Base-by-base conservation (phyloP, 2,113 vertebrate species). In the Nanorana parkeri region DNA sequence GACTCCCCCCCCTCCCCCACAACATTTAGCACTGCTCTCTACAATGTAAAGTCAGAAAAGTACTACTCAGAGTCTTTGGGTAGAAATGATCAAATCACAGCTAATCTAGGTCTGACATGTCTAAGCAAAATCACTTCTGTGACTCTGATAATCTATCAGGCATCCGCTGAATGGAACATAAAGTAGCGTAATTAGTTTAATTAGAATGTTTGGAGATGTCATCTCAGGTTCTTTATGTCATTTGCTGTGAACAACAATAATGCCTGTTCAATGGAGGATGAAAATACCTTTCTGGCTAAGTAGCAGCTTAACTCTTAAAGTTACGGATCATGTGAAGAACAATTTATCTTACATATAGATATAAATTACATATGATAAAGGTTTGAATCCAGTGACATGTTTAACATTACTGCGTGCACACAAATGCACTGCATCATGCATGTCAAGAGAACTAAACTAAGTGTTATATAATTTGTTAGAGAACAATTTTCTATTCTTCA, bases 101-200 rank as follows among this genome's bases (percentile, higher is more conserved):
- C 60, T 77, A 64, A 64, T 77, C 58, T 36, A 51, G 8, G 41
- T 32, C 58, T 63, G 67, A 71, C 55, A 80, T 32, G 67, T 61
- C 54, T 71, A 47, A 80, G 66, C 66, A 68, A 21, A 60, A 61
- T 80, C 24, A 52, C 68, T 47, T 72, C 58, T 55, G 41, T 47
- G 60, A 55, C 51, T 72, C 54, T 47, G 60, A 80, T 72, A 36
- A 80, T 72, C 55, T 72, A 73, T 61, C 66, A 61, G 63, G 32
- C 65, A 58, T 68, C 17, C 58, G 64, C 52, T 80, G 78, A 71
- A 80, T 72, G 47, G 68, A 55, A 81, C 79, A 32, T 81, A 65
- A 23, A 65, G 36, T 65, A 54, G 68, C 61, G 41, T 73, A 81
- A 81, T 73, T 81, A 81, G 78, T 47, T 72, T 81, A 81, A 81